Base-by-base conservation (phyloP, 30 jellyfish, hydroid and myxozoan genomes). In the Euphysa ruthae region DNA sequence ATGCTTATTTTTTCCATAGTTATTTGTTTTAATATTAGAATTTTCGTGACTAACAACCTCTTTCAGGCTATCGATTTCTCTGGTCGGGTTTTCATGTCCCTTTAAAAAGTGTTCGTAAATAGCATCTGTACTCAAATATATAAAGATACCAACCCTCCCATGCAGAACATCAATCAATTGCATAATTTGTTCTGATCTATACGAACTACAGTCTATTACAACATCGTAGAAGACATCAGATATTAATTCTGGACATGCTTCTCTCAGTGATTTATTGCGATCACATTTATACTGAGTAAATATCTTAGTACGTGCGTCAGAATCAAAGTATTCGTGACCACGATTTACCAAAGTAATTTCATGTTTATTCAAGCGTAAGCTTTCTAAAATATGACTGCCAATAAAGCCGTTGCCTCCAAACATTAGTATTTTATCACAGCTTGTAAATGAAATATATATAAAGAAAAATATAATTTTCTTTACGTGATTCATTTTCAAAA, bases 331-430 rank as follows among this genome's bases (percentile, higher is more conserved):
- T 22, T 52, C 68, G 70, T 88, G 74, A n/a, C 97, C 97, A 22
- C 97, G 68, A 56, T 73, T 88, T 0, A 88, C 33, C 6, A 69
- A 32, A 15, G 92, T 75, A 2, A 88, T 66, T 18, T 69, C 74
- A 49, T 80, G 63, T 22, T 61, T 70, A n/a, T 32, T 29, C 16
- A 38, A 82, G 33, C 35, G 18, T 18, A 88, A 58, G 6, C 21
- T 46, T n/a, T 51, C 64, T 8, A 79, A 75, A 12, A 84, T 34
- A n/a, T 74, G 95, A 71, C 93, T 56, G 20, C 97, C 97, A 4
- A 88, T 56, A 63, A 88, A 88, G 29, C 97, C 97, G 46, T 79
- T 80, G 15, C 97, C 97, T 1, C 97, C 97, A 13, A 88, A 69
- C 8, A 88, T 83, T 25, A 88, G 84, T 22, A 88, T 58, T 3